A percentile compares a stretch with the other conserved stretches of the same genome.
These are phyloP conservation scores for Parauchenoglanis punctatus DNA, from an alignment of 2,797 vertebrate genomes.

Conservation along the genomic window DNA sequence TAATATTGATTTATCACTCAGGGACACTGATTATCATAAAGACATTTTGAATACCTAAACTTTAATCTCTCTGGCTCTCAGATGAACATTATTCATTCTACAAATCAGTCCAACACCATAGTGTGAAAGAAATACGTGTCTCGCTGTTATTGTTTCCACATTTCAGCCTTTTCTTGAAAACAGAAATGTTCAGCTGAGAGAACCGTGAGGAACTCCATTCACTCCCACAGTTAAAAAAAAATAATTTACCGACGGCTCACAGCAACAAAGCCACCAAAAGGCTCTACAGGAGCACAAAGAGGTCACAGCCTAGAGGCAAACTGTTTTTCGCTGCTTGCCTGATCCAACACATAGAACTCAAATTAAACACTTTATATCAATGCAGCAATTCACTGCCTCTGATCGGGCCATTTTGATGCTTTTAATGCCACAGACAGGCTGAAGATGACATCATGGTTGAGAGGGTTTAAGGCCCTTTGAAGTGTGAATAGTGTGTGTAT, in stretches of 20 bases:
- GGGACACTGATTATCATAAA: not conserved
- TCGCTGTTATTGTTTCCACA: not conserved
- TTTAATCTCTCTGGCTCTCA: not conserved
- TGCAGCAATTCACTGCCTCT: slow-evolving; percentile 45
- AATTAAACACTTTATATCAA: slow-evolving; percentile 51
- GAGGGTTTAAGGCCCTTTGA: slow-evolving; percentile 58
- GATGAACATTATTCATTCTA: not conserved
- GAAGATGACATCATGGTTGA: slow-evolving; percentile 64
- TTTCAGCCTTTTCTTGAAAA: slow-evolving; percentile 3
- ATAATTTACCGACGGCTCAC: slow-evolving; percentile 5
- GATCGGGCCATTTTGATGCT: slow-evolving; percentile 35
- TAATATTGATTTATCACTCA: not conserved
- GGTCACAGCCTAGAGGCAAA: slow-evolving; percentile 39
- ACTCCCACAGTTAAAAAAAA: not conserved
- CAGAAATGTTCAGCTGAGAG: slow-evolving; percentile 8
- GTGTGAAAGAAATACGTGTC: not conserved
- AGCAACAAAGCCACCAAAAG: slow-evolving; percentile 36
- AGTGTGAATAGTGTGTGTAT: slow-evolving; percentile 58
- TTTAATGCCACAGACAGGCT: slow-evolving; percentile 44
- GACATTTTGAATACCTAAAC: not conserved
- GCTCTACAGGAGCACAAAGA: slow-evolving; percentile 25
- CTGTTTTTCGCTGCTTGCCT: slow-evolving; percentile 15
- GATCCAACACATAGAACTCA: slow-evolving; percentile 33
- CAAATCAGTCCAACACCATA: not conserved
- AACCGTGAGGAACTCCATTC: slow-evolving; percentile 6